Evolutionary conservation across 2,797 vertebrate genomes (phyloP), one percentile per base, ranked within the genome.

Genomic region (Lacerta agilis): DNA sequence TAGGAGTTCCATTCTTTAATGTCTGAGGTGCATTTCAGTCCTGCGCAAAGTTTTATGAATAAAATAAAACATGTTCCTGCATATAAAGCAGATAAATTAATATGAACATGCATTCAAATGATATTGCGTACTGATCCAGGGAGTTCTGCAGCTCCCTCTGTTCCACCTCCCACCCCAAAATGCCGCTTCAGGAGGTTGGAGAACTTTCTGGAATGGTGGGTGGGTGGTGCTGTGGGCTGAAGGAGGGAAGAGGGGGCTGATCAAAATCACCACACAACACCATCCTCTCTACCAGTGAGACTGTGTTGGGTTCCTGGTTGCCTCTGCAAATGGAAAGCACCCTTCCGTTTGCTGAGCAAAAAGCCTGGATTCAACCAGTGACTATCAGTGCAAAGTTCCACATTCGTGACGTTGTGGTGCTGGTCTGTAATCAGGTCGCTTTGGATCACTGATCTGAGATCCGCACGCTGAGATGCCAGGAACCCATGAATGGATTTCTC

Each of bases 11-110:
- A 73, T 18, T 61, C 49, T 77, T 71, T 76, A 20, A 0, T 86
- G 82, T 92, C 33, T 79, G 86, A 75, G 58, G 55, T 81, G 64
- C 69, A n/a, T 41, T 72, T 36, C 4, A 87, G 71, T 64, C 13
- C 36, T 84, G 41, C 20, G 27, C 33, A 75, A 43, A 85, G 23
- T 33, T 86, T 33, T 79, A 73, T 45, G 38, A 82, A 82, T 76
- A 83, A 82, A 77, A 75, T 69, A 7, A 82, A 83, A 83, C 43
- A 72, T 58, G 76, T 27, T 8, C 20, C 41, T 64, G 29, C 45
- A 38, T 61, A 79, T 58, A 33, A 25, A 71, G 15, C 36, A 41
- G 41, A 58, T 81, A 83, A 36, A 58, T 88, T 78, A 88, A 83
- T 71, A 71, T 33, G 27, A 33, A 66, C 27, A 41, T 66, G 33